Conservation (phyloP, 2,797 vertebrate species). For the Xenops minutus region DNA sequence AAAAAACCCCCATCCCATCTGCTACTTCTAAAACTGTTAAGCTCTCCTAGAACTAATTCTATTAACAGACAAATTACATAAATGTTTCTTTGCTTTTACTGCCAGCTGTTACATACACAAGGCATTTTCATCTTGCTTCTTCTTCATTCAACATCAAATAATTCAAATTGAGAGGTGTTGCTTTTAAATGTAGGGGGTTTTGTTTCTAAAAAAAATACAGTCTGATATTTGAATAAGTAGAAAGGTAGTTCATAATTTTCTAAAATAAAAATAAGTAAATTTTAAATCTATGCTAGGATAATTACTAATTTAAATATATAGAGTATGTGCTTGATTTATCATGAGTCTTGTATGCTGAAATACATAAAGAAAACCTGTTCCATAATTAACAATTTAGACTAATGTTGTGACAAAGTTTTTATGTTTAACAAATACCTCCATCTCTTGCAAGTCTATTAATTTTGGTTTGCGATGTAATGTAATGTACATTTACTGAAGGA, state of each 20-base stretch:
- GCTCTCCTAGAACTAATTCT: neutral
- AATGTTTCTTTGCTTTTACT: neutral
- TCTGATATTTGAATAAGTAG: neutral
- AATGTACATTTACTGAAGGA: accelerated
- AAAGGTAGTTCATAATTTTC: neutral
- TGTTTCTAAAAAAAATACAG: neutral
- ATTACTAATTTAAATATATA: neutral
- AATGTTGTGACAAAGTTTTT: neutral
- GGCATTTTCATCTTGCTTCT: neutral
- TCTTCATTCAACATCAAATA: neutral
- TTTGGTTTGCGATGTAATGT: neutral
- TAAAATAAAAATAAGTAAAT: neutral
- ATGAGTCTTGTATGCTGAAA: neutral
- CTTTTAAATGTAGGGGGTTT: neutral
- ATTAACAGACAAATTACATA: neutral
- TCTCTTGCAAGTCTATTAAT: neutral
- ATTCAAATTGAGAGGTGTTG: neutral
- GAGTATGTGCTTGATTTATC: neutral
- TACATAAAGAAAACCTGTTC: neutral
- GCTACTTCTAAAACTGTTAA: neutral
- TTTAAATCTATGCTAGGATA: neutral
- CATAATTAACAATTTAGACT: neutral
- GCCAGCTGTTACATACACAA: neutral
- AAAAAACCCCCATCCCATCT: neutral
- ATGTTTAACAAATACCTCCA: neutral